phyloP scores from a whole-genome alignment of 1,140 invertebrate species.

The Rhyacophila brunnea region DNA sequence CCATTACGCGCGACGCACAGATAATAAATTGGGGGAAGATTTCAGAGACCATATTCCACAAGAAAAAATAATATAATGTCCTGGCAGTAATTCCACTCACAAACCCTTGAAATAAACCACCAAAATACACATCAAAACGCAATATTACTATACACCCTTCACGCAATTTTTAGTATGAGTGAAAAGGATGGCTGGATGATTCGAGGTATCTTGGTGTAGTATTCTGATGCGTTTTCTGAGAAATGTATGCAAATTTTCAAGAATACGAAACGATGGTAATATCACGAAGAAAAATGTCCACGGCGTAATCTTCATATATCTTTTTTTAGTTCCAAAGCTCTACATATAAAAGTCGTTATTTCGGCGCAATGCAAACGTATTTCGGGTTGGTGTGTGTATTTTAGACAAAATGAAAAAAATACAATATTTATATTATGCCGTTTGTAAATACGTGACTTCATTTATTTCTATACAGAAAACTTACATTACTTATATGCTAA shows the following conservation, averaged over 20 bases:
- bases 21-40: conserved; percentile 22
- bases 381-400: not conserved
- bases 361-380: not conserved
- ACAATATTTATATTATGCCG: too few relatives aligned
- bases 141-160: too few relatives aligned
- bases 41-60: not conserved
- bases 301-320: conserved; percentile 25
- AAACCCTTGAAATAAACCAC: too few relatives aligned
- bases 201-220: not conserved
- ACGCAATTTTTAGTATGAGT: too few relatives aligned
- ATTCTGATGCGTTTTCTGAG: not conserved
- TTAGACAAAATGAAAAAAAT: too few relatives aligned
- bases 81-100: too few relatives aligned
- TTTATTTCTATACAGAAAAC: too few relatives aligned
- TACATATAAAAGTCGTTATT: conserved; percentile 22
- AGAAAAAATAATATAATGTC: conserved; percentile 3
- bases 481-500: too few relatives aligned
- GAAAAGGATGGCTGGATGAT: too few relatives aligned
- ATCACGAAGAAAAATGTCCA: conserved; percentile 16
- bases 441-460: too few relatives aligned
- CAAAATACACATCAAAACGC: too few relatives aligned
- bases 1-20: conserved; percentile 18
- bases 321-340: conserved; percentile 19
- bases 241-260: not conserved
- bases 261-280: conserved; percentile 1